A percentile compares a stretch with the other conserved stretches of the same genome.
Conservation (phyloP, 2,113 vertebrate genomes). For the Crotalus viridis region DNA sequence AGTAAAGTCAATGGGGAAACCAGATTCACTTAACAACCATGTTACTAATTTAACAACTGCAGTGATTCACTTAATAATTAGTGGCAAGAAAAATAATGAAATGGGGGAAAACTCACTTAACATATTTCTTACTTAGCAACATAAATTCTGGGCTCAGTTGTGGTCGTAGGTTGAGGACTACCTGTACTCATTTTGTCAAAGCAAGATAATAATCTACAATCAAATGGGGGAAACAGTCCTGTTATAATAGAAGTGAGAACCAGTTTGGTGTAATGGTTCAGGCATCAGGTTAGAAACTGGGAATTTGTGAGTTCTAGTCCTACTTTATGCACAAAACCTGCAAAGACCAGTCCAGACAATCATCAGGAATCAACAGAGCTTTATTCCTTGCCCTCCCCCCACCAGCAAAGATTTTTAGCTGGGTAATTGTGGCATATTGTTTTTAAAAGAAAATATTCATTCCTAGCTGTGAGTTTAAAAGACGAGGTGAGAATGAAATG, state of each 20-base stretch:
- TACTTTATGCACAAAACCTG: not conserved
- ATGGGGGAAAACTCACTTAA: too few species aligned
- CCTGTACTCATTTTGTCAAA: not conserved
- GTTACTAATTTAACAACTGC: too few species aligned
- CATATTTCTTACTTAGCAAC: too few species aligned
- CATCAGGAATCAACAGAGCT: not conserved
- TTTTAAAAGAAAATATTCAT: not conserved
- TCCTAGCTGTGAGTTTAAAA: not conserved
- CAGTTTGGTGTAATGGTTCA: not conserved
- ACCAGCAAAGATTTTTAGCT: not conserved
- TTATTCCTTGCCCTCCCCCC: too few species aligned
- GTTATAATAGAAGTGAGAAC: not conserved
- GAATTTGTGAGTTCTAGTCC: not conserved
- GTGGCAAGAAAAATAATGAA: too few species aligned
- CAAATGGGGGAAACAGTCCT: not conserved
- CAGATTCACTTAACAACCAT: too few species aligned
- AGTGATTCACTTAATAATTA: too few species aligned
- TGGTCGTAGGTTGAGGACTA: too few species aligned
- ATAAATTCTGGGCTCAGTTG: too few species aligned
- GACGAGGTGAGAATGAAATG: not conserved
- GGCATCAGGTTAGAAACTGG: not conserved
- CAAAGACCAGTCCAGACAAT: not conserved
- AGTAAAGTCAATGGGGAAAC: too few species aligned
- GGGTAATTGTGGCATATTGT: not conserved
- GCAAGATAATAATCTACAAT: not conserved